phyloP scores from a whole-genome alignment of 2,888 invertebrate species.

The Lepidocyrtinus sp. region DNA sequence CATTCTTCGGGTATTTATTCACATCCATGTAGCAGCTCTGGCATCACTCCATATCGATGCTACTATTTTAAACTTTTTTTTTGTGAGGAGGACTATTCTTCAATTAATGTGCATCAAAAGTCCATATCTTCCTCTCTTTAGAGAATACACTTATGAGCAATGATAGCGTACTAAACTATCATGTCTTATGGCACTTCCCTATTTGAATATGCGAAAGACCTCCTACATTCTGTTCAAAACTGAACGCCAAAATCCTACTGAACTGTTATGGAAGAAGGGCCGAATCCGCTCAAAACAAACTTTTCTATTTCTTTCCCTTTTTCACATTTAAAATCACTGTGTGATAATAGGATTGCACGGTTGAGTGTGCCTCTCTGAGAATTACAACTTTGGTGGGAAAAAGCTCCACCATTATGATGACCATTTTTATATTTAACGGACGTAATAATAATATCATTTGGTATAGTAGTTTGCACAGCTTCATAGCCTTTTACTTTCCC shows the following conservation, averaged over 20 bases:
- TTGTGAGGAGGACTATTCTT: conserved; percentile 27
- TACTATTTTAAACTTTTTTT: conserved; percentile 45
- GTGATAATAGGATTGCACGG: conserved; percentile 60
- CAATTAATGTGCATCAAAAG: conserved; percentile 27
- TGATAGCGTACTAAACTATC: conserved; percentile 1
- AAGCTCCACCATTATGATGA: conserved; percentile 24
- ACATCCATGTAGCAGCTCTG: conserved; percentile 33
- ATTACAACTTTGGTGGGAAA: conserved; percentile 22
- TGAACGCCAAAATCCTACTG: not conserved
- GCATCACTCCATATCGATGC: conserved; percentile 58
- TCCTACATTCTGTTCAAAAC: not conserved
- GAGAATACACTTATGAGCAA: conserved; percentile 2
- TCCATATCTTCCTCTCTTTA: conserved; percentile 19
- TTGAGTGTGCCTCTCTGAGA: conserved; percentile 44
- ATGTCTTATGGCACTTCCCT: not conserved
- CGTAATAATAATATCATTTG: conserved; percentile 17
- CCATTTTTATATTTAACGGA: conserved; percentile 27
- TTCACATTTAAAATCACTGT: conserved; percentile 51
- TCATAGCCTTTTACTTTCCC: conserved; percentile 22
- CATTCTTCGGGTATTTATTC: not conserved
- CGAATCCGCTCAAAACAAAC: not conserved
- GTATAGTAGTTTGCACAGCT: conserved; percentile 5
- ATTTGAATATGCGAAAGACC: not conserved
- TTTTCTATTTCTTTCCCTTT: conserved; percentile 22
- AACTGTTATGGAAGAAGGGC: not conserved